phyloP scores from a whole-genome alignment of 2,797 vertebrate species.

The Girardinus metallicus region DNA sequence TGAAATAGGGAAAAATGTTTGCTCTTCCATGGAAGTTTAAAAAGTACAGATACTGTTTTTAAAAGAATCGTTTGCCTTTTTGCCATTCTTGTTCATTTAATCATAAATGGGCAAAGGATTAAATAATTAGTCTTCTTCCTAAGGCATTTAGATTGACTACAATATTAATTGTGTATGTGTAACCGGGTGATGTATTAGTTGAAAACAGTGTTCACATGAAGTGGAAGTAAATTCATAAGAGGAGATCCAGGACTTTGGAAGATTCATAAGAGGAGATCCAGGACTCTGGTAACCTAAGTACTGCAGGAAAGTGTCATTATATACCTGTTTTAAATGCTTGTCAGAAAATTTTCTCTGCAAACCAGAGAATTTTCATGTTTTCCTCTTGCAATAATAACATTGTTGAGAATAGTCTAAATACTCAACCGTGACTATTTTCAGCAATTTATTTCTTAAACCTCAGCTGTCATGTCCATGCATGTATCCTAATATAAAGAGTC shows the following conservation, averaged over 20 bases:
- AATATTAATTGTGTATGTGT: no score
- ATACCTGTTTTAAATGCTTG: constrained; percentile 29
- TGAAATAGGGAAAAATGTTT: neutral
- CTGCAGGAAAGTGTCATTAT: constrained; percentile 30
- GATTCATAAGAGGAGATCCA: neutral
- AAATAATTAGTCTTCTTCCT: neutral
- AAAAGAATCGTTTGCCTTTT: neutral
- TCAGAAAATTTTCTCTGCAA: constrained; percentile 30
- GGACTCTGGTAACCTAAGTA: neutral
- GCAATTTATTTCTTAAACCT: constrained; percentile 71
- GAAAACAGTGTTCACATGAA: no score
- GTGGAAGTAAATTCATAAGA: no score
- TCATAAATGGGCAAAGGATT: neutral
- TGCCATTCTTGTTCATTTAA: neutral
- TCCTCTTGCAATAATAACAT: constrained; percentile 28
- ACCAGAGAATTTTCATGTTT: constrained; percentile 34
- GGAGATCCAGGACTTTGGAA: no score
- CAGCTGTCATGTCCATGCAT: constrained; percentile 46
- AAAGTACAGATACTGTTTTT: neutral
- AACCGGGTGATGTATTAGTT: no score
- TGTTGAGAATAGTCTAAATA: constrained; percentile 34
- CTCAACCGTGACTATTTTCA: constrained; percentile 54
- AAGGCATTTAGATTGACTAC: neutral
- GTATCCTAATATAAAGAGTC: constrained; percentile 46
- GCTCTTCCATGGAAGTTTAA: neutral